Evolutionary conservation across 2,888 invertebrate species (phyloP).

Genomic region (Trichogramma evanescens): DNA sequence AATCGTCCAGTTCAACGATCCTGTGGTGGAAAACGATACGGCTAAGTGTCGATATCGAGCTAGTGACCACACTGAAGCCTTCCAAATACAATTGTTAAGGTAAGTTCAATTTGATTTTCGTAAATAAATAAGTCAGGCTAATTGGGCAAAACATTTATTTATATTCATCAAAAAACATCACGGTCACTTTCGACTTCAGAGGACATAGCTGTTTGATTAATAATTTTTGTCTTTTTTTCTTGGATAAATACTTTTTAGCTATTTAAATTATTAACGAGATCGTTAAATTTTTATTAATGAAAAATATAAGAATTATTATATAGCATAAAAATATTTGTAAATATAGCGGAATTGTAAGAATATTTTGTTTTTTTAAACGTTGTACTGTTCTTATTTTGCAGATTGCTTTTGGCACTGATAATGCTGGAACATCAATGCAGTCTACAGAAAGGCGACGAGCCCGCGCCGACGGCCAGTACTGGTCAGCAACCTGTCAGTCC

Average conservation of each 20-base stretch:
- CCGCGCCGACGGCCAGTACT: conserved; percentile 27
- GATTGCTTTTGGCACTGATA: conserved; percentile 64
- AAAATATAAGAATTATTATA: background rate
- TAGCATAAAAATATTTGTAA: background rate
- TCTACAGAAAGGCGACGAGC: conserved; percentile 49
- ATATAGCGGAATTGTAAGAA: no score
- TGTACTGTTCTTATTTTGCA: conserved; percentile 30
- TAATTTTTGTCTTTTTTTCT: no score
- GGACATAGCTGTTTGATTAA: background rate
- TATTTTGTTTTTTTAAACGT: background rate
- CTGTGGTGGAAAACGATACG: conserved; percentile 44
- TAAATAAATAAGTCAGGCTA: background rate
- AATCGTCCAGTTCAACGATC: conserved; percentile 67
- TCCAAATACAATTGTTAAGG: conserved; percentile 62
- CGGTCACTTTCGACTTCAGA: background rate
- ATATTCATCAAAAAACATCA: background rate
- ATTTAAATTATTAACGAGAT: background rate
- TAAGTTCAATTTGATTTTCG: conserved; percentile 27
- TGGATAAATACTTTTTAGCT: no score
- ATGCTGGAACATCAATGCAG: conserved; percentile 68
- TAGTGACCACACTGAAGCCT: conserved; percentile 60
- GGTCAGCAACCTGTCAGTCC: conserved; percentile 32
- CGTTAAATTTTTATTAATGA: background rate
- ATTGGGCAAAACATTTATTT: background rate
- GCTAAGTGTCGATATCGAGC: conserved; percentile 54